Conservation (phyloP, 2,113 vertebrate genomes). For the Oncorhynchus tshawytscha region DNA sequence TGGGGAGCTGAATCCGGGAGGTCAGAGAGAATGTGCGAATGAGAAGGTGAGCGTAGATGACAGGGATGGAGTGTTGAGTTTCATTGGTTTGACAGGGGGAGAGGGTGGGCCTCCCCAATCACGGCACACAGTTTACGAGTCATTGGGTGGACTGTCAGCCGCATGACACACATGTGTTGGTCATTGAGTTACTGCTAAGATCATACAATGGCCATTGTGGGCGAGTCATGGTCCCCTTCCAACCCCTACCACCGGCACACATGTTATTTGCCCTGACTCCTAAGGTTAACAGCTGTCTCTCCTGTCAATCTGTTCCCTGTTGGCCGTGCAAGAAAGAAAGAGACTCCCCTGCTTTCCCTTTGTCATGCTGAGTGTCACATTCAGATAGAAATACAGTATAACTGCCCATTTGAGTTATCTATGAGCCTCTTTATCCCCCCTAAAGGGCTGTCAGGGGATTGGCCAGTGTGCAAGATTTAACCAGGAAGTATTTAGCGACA, state of each 20-base stretch:
- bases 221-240: slow-evolving; percentile 23
- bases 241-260: slow-evolving; percentile 1
- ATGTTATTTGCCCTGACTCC: slow-evolving; percentile 18
- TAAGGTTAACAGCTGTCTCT: slow-evolving; percentile 45
- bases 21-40: neutral
- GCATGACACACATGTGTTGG: slow-evolving; percentile 42
- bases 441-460: neutral
- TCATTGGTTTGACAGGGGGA: slow-evolving; percentile 27
- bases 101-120: slow-evolving; percentile 26
- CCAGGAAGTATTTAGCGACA: slow-evolving; percentile 9
- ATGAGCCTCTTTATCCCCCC: slow-evolving; percentile 19
- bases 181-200: slow-evolving; percentile 22
- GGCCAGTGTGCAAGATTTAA: slow-evolving; percentile 21
- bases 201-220: slow-evolving; percentile 25
- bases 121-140: slow-evolving; percentile 11
- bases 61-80: slow-evolving; percentile 8
- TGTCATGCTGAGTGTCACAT: too few species aligned
- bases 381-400: too few species aligned
- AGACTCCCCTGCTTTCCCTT: too few species aligned
- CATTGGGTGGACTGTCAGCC: slow-evolving; percentile 27
- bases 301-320: slow-evolving; percentile 32
- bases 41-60: slow-evolving; percentile 7
- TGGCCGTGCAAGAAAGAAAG: neutral
- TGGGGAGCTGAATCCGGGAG: neutral
- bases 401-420: too few species aligned